Evolutionary conservation across 2,113 vertebrate genomes (phyloP).

Genomic region (Fulmarus glacialis): DNA sequence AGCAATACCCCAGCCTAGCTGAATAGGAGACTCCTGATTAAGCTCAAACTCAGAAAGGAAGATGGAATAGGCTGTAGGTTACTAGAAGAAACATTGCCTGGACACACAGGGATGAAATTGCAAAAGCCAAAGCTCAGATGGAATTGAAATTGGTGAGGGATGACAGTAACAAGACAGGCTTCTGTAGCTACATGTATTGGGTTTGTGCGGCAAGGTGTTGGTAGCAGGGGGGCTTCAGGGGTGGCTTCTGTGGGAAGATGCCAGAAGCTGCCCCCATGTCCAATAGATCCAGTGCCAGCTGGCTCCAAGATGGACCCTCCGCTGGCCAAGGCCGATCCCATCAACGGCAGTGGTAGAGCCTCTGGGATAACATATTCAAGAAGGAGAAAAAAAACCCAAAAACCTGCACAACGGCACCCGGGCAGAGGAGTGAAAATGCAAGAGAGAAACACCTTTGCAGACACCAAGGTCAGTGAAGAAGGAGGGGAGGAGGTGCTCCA

Average conservation of each 20-base stretch:
- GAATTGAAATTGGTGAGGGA: background rate
- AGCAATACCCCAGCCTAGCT: background rate
- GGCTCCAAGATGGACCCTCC: rapidly evolving
- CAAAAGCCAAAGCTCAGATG: background rate
- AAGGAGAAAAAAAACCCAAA: background rate
- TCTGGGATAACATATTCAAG: background rate
- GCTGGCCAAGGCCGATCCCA: background rate
- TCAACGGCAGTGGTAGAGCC: background rate
- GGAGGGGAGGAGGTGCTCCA: too few species aligned
- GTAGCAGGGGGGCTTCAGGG: too few species aligned
- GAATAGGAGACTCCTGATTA: background rate
- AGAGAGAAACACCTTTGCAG: too few species aligned
- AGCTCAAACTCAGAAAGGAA: background rate
- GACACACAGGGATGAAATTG: background rate
- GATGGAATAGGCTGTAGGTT: background rate
- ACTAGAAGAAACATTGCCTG: background rate
- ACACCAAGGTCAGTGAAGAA: too few species aligned
- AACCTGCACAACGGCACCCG: too few species aligned
- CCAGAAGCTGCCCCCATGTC: background rate
- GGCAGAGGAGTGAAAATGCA: too few species aligned
- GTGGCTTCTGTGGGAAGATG: too few species aligned
- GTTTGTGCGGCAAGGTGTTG: too few species aligned
- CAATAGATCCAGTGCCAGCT: rapidly evolving
- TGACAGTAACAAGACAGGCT: background rate
- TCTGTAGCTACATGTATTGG: background rate